Base-by-base conservation (phyloP, 23 tunicate species). In the Phallusia fumigata region DNA sequence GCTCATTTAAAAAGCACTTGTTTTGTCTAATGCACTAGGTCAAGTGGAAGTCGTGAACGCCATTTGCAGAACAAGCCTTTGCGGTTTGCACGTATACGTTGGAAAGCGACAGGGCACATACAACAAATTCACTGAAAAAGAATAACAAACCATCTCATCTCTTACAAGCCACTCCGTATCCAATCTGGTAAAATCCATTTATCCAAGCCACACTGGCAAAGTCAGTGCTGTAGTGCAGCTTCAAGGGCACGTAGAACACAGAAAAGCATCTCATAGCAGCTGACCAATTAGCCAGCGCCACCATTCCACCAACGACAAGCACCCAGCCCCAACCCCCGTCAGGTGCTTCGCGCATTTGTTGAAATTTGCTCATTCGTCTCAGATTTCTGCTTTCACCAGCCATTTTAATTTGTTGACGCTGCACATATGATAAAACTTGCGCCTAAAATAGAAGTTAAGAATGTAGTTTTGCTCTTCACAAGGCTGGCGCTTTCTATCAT, bases 201-300 rank as follows among this genome's bases (percentile, higher is more conserved):
- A 74, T 19, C 40, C 44, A 74, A 30, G 78, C 40, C 28, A 74
- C 78, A 30, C n/a, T 19, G 10, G 44, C 44, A 16, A 5, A 74
- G 10, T 74, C 78, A 28, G 44, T 34, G 78, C 44, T 74, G 78
- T 33, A 74, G 40, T 74, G 44, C 8, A 6, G n/a, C 13, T 33
- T 74, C 44, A 74, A 30, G n/a, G 78, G 78, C 78, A 33, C 44
- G 33, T 74, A 74, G 30, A 74, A 74, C 78, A 74, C 78, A 30
- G 78, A 74, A 33, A 74, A 74, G 33, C 78, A 74, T 74, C 78
- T 33, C 31, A 31, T 33, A 3, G 40, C 78, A 11, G 78, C 78
- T 19, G 40, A 19, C 33, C 33, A 74, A 13, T 33, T 34, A 31
- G 35, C 32, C 12, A 33, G 44, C 2, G 44, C 22, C n/a, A 74